Evolutionary conservation across 2,113 vertebrate genomes (phyloP).

Genomic region (Myiopsitta monachus): DNA sequence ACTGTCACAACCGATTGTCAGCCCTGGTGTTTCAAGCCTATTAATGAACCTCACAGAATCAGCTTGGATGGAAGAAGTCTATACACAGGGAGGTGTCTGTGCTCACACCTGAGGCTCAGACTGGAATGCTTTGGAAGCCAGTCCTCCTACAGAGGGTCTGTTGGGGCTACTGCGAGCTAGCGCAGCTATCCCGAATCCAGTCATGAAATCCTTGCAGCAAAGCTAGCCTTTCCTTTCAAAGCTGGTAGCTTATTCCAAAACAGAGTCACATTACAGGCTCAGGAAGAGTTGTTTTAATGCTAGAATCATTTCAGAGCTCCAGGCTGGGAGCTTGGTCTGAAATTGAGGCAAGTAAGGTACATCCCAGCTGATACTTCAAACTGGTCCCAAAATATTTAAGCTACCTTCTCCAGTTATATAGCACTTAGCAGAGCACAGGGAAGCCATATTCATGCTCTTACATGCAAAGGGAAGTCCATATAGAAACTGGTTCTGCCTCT

Average conservation of each 20-base stretch:
- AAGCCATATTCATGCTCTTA: neutral
- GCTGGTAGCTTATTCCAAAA: neutral
- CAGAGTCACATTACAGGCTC: neutral
- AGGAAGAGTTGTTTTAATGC: neutral
- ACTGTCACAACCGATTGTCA: neutral
- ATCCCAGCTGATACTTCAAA: neutral
- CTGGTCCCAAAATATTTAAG: neutral
- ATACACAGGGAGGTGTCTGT: neutral
- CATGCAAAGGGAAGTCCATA: neutral
- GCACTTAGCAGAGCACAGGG: neutral
- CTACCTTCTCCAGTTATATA: neutral
- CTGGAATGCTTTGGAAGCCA: neutral
- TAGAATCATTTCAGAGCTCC: neutral
- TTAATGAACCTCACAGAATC: neutral
- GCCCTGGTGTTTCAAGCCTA: neutral
- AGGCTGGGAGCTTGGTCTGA: neutral
- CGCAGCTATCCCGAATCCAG: neutral
- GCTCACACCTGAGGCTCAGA: neutral
- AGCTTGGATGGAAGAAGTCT: neutral
- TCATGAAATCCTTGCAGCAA: neutral
- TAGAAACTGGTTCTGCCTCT: neutral
- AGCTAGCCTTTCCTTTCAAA: neutral
- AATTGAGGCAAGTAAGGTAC: neutral
- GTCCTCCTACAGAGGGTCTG: rapidly evolving
- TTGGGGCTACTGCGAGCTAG: neutral